Conservation (phyloP, 2,797 vertebrate species). For the Urosaurus nigricauda region DNA sequence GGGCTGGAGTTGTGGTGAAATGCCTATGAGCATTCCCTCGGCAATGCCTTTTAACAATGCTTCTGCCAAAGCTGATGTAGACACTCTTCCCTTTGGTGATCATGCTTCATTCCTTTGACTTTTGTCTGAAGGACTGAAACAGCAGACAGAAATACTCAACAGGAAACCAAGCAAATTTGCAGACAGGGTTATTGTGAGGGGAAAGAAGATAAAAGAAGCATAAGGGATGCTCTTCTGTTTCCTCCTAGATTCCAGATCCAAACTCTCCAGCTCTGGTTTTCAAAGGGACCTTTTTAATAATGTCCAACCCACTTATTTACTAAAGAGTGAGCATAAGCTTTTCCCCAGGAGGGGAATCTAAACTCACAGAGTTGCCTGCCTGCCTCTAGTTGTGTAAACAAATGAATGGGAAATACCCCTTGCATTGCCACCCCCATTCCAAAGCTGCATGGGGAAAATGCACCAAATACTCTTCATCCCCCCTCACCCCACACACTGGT, state of each 20-base stretch:
- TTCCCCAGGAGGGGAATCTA: neutral
- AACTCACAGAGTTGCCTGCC: neutral
- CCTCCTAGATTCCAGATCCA: neutral
- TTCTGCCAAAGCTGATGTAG: too few species aligned
- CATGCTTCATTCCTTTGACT: neutral
- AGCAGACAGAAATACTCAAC: neutral
- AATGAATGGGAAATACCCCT: neutral
- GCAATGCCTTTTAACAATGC: too few species aligned
- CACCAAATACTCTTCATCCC: neutral
- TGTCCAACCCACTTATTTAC: conserved; percentile 35
- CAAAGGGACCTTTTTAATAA: neutral
- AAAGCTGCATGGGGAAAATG: neutral
- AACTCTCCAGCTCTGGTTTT: conserved; percentile 9
- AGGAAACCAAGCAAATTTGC: neutral
- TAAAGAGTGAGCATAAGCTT: neutral
- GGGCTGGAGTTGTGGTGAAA: too few species aligned
- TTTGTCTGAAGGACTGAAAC: neutral
- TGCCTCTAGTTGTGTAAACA: too few species aligned
- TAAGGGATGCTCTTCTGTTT: too few species aligned
- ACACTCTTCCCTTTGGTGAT: neutral
- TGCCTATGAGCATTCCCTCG: too few species aligned
- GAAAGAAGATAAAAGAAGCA: neutral
- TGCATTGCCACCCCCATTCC: neutral
- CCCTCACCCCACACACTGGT: too few species aligned
- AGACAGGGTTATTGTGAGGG: neutral